Percentiles rank a stretch among this genome's conserved stretches.
These are phyloP conservation scores for Ctenoplectra terminalis DNA, from an alignment of 1,140 invertebrate species.

Conservation along the genomic window DNA sequence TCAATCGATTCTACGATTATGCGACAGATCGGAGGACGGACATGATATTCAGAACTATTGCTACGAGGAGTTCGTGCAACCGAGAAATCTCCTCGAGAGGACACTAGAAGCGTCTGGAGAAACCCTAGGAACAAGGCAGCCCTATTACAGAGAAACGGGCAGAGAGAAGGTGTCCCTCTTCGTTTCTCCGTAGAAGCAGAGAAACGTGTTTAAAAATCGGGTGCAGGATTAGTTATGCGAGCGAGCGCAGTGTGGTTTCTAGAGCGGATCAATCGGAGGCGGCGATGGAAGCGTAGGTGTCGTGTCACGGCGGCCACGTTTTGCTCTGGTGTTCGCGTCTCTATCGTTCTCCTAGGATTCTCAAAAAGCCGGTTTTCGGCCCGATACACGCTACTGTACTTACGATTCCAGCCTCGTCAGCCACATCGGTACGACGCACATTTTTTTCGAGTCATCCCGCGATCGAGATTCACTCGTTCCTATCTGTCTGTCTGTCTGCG, in stretches of 20 bases:
- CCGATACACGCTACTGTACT: conserved; percentile 61
- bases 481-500: not conserved
- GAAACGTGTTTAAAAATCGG: not conserved
- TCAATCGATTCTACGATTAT: conserved; percentile 13
- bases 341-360: not conserved
- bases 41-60: no score
- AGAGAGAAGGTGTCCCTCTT: not conserved
- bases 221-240: not conserved
- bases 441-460: conserved; percentile 77
- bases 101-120: not conserved
- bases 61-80: not conserved
- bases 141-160: not conserved
- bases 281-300: not conserved
- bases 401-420: conserved; percentile 81
- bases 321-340: not conserved
- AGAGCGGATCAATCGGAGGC: conserved; percentile 29
- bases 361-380: not conserved
- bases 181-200: not conserved
- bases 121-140: not conserved
- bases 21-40: no score
- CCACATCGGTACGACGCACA: conserved; percentile 76
- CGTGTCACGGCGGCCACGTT: conserved; percentile 2
- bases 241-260: not conserved
- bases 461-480: conserved; percentile 4
- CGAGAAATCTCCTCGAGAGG: not conserved